Evolutionary conservation across 2,113 vertebrate species (phyloP).

Genomic region (Lagopus leucura): DNA sequence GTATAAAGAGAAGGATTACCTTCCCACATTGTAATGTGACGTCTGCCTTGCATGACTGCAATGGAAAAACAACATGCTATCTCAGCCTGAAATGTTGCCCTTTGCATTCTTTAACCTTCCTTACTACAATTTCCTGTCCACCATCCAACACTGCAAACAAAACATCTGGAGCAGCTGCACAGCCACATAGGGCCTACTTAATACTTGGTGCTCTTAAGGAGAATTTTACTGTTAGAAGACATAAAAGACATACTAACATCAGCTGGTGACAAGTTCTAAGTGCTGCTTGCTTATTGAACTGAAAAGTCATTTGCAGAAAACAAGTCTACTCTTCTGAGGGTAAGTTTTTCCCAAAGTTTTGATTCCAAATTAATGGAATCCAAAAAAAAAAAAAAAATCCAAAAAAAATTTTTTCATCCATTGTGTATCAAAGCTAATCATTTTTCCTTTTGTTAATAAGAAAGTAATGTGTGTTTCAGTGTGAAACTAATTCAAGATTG

Average conservation of each 20-base stretch:
- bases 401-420: background rate
- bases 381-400: no score
- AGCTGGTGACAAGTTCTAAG: background rate
- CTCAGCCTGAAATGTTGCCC: background rate
- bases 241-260: background rate
- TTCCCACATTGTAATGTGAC: background rate
- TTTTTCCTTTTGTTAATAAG: background rate
- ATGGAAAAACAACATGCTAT: background rate
- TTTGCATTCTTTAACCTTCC: background rate
- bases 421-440: background rate
- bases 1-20: background rate
- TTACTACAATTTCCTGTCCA: background rate
- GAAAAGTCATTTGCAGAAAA: background rate
- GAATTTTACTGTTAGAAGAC: background rate
- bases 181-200: background rate
- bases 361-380: background rate
- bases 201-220: background rate
- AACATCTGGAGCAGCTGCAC: background rate
- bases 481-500: background rate
- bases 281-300: background rate
- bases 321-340: background rate
- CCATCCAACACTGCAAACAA: background rate
- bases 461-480: background rate
- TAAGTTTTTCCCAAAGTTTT: background rate
- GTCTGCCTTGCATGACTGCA: background rate